A percentile compares a stretch with the other conserved stretches of the same genome.
phyloP scores from a whole-genome alignment of 2,797 vertebrate species.

The Rhinatrema bivittatum region DNA sequence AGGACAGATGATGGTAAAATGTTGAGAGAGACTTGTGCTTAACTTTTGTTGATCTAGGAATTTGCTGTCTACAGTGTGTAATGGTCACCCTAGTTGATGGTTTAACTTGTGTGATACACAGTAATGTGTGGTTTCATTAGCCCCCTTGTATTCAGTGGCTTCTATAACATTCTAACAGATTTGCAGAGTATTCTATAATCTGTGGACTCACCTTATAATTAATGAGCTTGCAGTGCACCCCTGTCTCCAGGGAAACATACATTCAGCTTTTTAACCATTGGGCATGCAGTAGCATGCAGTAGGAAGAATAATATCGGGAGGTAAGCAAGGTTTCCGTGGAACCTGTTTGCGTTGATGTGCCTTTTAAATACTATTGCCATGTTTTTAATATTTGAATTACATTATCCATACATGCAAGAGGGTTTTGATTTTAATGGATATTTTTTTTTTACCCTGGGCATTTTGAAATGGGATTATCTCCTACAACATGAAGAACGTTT shows the following conservation, averaged over 20 bases:
- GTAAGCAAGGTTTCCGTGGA: no score
- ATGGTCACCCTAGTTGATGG: neutral
- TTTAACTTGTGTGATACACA: conserved; percentile 7
- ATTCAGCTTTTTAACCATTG: conserved; percentile 1
- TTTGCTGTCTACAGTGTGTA: neutral
- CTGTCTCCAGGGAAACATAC: conserved; percentile 11
- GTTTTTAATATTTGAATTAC: no score
- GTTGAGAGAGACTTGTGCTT: neutral
- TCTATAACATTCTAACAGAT: conserved; percentile 16
- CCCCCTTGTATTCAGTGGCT: conserved; percentile 12
- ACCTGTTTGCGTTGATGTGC: no score
- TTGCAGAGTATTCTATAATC: neutral
- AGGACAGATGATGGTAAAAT: neutral
- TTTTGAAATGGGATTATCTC: no score
- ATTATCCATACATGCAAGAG: no score
- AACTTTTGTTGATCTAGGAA: conserved; percentile 3
- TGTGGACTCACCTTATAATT: conserved; percentile 16
- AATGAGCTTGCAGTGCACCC: conserved; percentile 8
- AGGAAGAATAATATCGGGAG: neutral
- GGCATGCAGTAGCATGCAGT: neutral
- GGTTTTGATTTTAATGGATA: no score
- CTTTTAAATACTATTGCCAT: no score
- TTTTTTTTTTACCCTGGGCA: no score
- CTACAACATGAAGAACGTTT: no score
- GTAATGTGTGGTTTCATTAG: neutral